These are phyloP conservation scores for Coreius guichenoti DNA, from an alignment of 2,797 vertebrate species.

Conservation along the genomic window DNA sequence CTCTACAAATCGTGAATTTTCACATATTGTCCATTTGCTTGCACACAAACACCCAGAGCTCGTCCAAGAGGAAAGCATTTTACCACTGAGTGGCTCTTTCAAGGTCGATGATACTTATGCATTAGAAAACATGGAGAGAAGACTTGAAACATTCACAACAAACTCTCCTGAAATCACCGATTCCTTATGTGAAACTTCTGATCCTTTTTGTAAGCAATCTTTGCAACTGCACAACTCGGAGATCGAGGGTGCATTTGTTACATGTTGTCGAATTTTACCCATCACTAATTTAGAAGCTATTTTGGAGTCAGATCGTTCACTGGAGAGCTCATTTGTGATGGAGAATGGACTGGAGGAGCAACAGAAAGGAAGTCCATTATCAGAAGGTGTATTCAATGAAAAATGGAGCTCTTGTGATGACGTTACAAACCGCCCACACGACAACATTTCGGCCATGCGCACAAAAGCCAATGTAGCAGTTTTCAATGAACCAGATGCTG, in stretches of 20 bases:
- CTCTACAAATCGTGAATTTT: conserved; percentile 33
- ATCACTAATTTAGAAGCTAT: conserved; percentile 56
- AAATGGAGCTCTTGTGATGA: conserved; percentile 23
- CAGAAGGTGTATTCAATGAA: conserved; percentile 14
- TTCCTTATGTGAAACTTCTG: conserved; percentile 28
- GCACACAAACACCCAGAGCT: conserved; percentile 13
- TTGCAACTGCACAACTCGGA: background rate
- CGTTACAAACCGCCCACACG: conserved; percentile 4
- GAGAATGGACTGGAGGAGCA: conserved; percentile 18
- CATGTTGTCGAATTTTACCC: conserved; percentile 37
- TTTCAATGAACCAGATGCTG: conserved; percentile 39
- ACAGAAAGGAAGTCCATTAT: conserved; percentile 4
- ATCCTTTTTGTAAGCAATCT: conserved; percentile 24
- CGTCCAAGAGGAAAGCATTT: conserved; percentile 29
- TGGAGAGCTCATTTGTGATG: conserved; percentile 37
- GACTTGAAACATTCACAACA: background rate
- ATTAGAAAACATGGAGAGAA: conserved; percentile 26
- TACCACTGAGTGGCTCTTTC: background rate
- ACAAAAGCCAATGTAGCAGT: conserved; percentile 16
- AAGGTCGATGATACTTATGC: conserved; percentile 1
- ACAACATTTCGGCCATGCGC: background rate
- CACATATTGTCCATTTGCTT: conserved; percentile 4
- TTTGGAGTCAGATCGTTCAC: conserved; percentile 52
- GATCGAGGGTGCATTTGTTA: conserved; percentile 14
- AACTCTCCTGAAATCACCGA: conserved; percentile 8